A percentile compares a stretch with the other conserved stretches of the same genome.
These are phyloP conservation scores for Agrilus cyanescens DNA, from an alignment of 2,888 invertebrate genomes.

Conservation along the genomic window DNA sequence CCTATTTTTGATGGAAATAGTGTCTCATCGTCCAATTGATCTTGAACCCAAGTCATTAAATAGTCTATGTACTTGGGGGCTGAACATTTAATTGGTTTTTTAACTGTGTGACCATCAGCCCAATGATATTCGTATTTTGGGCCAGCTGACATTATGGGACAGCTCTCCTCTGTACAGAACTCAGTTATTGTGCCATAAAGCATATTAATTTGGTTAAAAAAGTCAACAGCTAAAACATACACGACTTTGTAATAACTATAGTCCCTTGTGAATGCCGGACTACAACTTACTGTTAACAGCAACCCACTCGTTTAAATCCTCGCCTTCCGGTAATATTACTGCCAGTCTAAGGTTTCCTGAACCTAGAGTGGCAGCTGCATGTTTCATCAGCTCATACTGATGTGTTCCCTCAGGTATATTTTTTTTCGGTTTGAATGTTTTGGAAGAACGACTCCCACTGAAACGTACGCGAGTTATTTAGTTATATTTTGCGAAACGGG, in stretches of 20 bases:
- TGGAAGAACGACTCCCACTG: constrained; percentile 82
- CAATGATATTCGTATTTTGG: constrained; percentile 99
- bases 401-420: constrained; percentile 98
- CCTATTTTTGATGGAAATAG: constrained; percentile 97
- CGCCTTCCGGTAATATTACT: constrained; percentile 94
- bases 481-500: constrained; percentile 5
- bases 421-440: constrained; percentile 98
- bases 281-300: constrained; percentile 88
- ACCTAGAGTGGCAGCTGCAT: constrained; percentile 95
- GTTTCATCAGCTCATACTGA: constrained; percentile 98
- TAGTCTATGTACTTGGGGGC: constrained; percentile 99
- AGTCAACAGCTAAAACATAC: constrained; percentile 80
- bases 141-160: constrained; percentile 97
- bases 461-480: constrained; percentile 14
- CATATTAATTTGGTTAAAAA: constrained; percentile 99
- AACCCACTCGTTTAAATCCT: constrained; percentile 99
- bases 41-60: constrained; percentile 99
- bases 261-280: constrained; percentile 18
- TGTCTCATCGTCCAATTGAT: constrained; percentile 96
- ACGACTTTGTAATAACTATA: not conserved
- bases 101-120: constrained; percentile 96
- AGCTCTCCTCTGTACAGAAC: constrained; percentile 95
- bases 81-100: constrained; percentile 97
- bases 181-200: constrained; percentile 99
- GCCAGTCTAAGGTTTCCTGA: constrained; percentile 94